These are phyloP conservation scores for Pinna nobilis DNA, from an alignment of 1,140 invertebrate species.

Conservation along the genomic window DNA sequence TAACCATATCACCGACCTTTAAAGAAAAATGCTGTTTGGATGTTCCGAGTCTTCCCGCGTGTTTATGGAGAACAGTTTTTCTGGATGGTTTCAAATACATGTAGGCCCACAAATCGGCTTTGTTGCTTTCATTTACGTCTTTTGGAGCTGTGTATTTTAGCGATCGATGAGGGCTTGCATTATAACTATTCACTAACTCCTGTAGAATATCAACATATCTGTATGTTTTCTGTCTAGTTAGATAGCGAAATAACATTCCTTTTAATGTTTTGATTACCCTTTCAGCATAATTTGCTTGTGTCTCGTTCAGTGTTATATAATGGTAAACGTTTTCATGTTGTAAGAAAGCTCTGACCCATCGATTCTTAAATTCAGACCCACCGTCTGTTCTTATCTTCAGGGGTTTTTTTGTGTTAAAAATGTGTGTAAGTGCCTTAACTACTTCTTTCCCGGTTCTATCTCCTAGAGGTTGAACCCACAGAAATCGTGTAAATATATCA, in stretches of 20 bases:
- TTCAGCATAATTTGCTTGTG: slow-evolving; percentile 28
- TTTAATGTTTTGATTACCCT: slow-evolving; percentile 25
- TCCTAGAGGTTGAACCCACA: background rate
- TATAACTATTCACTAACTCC: slow-evolving; percentile 29
- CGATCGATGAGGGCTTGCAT: slow-evolving; percentile 22
- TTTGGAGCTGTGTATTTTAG: slow-evolving; percentile 22
- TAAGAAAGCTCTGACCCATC: background rate
- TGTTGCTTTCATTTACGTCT: slow-evolving; percentile 19
- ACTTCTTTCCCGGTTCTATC: background rate
- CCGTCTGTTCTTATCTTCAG: background rate
- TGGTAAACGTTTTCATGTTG: background rate
- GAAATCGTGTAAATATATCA: slow-evolving; percentile 4
- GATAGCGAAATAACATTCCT: slow-evolving; percentile 24
- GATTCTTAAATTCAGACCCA: background rate
- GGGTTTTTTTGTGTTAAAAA: background rate
- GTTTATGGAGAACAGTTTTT: background rate
- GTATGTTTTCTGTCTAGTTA: slow-evolving; percentile 16
- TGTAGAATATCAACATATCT: slow-evolving; percentile 24
- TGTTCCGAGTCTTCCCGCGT: background rate
- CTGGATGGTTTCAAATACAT: slow-evolving; percentile 6
- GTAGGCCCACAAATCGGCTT: slow-evolving; percentile 27
- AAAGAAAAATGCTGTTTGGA: slow-evolving; percentile 15
- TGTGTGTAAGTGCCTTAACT: background rate
- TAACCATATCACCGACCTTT: slow-evolving; percentile 20
- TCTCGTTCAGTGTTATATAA: background rate